phyloP scores from a whole-genome alignment of 2,888 invertebrate genomes.

The Alloscopus bannaensis region DNA sequence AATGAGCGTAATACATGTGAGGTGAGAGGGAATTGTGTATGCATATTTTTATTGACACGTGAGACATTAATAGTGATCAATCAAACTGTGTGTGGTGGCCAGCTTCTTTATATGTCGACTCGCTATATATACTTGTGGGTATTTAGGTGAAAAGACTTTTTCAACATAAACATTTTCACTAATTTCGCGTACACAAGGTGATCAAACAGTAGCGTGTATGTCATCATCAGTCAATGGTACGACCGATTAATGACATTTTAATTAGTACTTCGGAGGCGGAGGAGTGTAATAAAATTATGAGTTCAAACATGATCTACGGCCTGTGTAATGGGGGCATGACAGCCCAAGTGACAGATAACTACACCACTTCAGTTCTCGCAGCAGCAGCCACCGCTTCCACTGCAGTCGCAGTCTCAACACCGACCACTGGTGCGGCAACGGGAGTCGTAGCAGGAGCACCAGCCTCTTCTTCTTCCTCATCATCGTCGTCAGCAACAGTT shows the following conservation, averaged over 20 bases:
- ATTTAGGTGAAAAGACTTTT: too few species aligned
- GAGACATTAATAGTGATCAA: too few species aligned
- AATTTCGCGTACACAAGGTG: too few species aligned
- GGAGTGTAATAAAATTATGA: conserved; percentile 68
- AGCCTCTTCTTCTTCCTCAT: conserved; percentile 36
- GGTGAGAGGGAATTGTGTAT: too few species aligned
- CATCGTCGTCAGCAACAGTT: conserved; percentile 59
- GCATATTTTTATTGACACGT: too few species aligned
- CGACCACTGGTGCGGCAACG: conserved; percentile 56
- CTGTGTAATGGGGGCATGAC: conserved; percentile 71
- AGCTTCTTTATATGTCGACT: too few species aligned
- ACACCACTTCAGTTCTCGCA: conserved; percentile 62
- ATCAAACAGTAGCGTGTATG: conserved; percentile 62
- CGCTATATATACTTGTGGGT: too few species aligned
- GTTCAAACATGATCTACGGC: conserved; percentile 73
- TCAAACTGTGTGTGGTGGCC: too few species aligned
- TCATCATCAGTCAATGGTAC: conserved; percentile 63
- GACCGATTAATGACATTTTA: conserved; percentile 65
- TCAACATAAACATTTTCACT: too few species aligned
- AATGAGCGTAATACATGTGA: too few species aligned
- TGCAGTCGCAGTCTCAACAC: conserved; percentile 45
- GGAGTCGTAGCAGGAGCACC: conserved; percentile 45
- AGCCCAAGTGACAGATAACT: conserved; percentile 71
- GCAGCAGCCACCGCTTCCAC: conserved; percentile 48
- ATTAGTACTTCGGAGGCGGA: conserved; percentile 48